Evolutionary conservation across 2,888 invertebrate species (phyloP).

Genomic region (Teleogryllus oceanicus): DNA sequence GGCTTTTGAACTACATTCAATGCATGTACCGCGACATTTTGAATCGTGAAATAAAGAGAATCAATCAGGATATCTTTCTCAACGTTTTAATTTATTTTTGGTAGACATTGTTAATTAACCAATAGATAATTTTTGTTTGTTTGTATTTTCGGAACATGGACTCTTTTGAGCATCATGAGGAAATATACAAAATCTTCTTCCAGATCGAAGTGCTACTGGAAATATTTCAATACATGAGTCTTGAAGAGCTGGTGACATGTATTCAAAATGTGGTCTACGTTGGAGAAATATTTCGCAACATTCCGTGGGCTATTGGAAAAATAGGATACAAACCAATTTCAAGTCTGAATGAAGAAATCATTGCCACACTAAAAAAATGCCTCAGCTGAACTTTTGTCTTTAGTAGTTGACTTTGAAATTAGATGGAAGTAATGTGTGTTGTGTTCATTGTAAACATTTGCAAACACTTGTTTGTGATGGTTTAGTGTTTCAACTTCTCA

Average conservation of each 20-base stretch:
- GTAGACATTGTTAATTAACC: too few species aligned
- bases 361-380: background rate
- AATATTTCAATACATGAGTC: background rate
- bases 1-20: too few species aligned
- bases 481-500: background rate
- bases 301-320: background rate
- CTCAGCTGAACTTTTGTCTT: background rate
- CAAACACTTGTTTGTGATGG: background rate
- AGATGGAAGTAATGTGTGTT: background rate
- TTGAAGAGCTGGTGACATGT: background rate
- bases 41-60: too few species aligned
- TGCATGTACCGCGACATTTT: too few species aligned
- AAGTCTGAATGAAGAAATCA: background rate
- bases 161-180: too few species aligned
- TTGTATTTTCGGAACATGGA: too few species aligned
- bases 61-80: too few species aligned
- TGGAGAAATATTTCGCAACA: background rate
- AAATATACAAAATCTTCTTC: background rate
- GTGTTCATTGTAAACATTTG: background rate
- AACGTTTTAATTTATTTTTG: too few species aligned
- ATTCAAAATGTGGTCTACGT: background rate
- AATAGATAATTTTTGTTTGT: too few species aligned
- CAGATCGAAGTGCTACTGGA: background rate
- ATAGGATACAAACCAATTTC: background rate
- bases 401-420: background rate